Conservation (phyloP, 2,113 vertebrate species). For the Elanoides forficatus region DNA sequence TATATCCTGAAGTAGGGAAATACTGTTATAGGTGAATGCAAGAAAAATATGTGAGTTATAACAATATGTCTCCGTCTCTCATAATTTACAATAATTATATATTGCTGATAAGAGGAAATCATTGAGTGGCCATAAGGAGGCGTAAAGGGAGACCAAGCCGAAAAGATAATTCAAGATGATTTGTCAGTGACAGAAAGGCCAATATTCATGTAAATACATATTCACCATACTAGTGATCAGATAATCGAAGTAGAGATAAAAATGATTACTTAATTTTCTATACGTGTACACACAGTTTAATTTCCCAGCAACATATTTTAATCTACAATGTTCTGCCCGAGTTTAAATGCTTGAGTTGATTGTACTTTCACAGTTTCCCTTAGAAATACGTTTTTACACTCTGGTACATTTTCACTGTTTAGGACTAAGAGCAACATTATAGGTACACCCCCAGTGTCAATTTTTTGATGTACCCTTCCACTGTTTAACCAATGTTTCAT, state of each 20-base stretch:
- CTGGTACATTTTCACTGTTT: not conserved
- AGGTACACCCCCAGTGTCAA: not conserved
- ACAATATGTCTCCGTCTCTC: not conserved
- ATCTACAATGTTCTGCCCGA: not conserved
- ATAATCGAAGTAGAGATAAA: not conserved
- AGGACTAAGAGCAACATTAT: not conserved
- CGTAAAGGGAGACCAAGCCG: not conserved
- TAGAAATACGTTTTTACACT: not conserved
- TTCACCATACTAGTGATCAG: not conserved
- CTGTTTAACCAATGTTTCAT: not conserved
- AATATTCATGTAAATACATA: not conserved
- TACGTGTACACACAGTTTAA: not conserved
- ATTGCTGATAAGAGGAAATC: not conserved
- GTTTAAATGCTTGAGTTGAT: not conserved
- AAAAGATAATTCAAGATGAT: not conserved
- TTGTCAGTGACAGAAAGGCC: not conserved
- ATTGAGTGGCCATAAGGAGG: not conserved
- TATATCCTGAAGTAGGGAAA: constrained; percentile 43
- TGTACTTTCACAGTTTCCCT: not conserved
- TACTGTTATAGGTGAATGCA: not conserved
- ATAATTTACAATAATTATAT: not conserved
- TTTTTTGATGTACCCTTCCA: not conserved
- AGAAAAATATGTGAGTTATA: not conserved
- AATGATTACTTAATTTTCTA: not conserved
- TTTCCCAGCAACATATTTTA: not conserved